A percentile compares a stretch with the other conserved stretches of the same genome.
These are phyloP conservation scores for Sinocyclocheilus rhinocerous DNA, from an alignment of 2,113 vertebrate species.

Conservation along the genomic window DNA sequence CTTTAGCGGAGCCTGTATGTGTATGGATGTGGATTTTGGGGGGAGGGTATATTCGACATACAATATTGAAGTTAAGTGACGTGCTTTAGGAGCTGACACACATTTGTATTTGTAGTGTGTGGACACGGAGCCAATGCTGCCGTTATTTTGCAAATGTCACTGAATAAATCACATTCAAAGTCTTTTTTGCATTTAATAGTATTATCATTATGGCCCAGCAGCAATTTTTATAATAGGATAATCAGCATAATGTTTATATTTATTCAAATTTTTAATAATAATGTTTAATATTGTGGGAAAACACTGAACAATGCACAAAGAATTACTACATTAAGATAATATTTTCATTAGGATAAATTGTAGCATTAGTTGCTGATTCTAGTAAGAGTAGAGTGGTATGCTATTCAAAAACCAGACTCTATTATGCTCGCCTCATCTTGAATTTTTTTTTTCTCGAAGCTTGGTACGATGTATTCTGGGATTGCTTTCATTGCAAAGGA, in stretches of 20 bases:
- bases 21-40: conserved; percentile 19
- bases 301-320: background rate
- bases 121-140: background rate
- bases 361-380: background rate
- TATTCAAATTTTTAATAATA: background rate
- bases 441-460: background rate
- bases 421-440: background rate
- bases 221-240: background rate
- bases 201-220: background rate
- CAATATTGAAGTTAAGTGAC: conserved; percentile 39
- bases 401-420: background rate
- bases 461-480: background rate
- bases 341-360: background rate
- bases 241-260: background rate
- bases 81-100: conserved; percentile 4
- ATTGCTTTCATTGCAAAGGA: background rate
- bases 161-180: background rate
- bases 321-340: background rate
- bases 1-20: background rate
- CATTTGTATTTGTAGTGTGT: background rate
- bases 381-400: background rate
- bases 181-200: background rate
- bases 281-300: background rate
- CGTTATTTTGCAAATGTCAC: background rate
- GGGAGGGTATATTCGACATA: background rate